phyloP scores from a whole-genome alignment of 2,113 vertebrate genomes.

The Lycocorax pyrrhopterus region DNA sequence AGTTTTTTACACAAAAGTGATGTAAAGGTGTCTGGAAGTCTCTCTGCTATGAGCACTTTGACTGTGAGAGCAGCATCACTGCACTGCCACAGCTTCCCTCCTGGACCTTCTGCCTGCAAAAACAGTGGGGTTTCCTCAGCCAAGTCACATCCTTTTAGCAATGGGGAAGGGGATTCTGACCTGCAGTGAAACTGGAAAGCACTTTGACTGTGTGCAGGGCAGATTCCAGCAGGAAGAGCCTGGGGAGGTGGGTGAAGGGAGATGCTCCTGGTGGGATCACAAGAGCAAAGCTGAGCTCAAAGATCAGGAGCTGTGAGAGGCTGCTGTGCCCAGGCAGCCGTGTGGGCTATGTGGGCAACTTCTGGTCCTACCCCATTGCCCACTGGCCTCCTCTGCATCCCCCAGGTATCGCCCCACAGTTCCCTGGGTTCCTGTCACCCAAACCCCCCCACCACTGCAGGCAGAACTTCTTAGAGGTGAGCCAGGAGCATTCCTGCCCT shows the following conservation, averaged over 20 bases:
- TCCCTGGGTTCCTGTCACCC: background rate
- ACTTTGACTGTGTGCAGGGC: too few relatives aligned
- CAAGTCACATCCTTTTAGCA: background rate
- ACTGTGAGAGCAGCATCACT: background rate
- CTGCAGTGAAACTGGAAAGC: too few relatives aligned
- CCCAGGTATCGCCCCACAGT: background rate
- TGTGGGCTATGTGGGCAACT: fast-evolving
- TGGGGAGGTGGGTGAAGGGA: background rate
- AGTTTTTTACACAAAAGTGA: background rate
- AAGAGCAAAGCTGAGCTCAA: background rate
- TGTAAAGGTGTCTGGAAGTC: background rate
- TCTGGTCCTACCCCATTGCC: too few relatives aligned
- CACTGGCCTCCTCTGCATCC: background rate
- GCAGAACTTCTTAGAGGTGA: background rate
- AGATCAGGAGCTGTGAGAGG: background rate
- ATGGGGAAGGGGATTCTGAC: background rate
- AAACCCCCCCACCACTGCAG: fast-evolving
- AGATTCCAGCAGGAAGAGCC: background rate
- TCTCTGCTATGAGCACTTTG: fast-evolving
- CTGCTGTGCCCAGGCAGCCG: background rate
- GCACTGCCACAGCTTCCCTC: background rate
- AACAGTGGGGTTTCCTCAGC: fast-evolving
- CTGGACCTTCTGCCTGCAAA: background rate
- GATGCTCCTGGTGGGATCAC: background rate
- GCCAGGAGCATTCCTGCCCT: background rate